Base-by-base conservation (phyloP, 2,113 vertebrate genomes). In the Anser cygnoides region DNA sequence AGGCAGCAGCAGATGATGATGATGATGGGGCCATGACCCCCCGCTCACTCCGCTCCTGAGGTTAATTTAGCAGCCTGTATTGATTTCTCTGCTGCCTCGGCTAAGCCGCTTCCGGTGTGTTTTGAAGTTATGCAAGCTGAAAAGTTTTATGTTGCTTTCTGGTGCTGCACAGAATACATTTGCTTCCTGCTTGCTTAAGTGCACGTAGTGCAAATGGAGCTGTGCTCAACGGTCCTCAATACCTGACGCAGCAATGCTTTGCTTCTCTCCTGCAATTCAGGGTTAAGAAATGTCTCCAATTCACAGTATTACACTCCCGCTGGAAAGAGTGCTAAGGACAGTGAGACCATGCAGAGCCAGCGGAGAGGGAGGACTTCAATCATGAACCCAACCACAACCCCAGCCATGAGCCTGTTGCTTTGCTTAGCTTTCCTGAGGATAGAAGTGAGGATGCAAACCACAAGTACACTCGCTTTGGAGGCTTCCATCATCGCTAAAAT, bases 371-470 rank as follows among this genome's bases (percentile, higher is more conserved):
- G 3, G 49, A 29, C 33, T 66, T 88, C 2, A 85, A 54, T 35
- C 39, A 29, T 4, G 33, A 87, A 16, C 22, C 7, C 57, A 78
- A 57, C 77, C 17, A 59, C 57, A 78, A 13, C 11, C 46, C 23
- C 35, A 75, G 55, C 18, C 41, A 11, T 17, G 13, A 90, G 23
- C 16, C 54, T 20, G 17, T 44, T 52, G 31, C 44, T 76, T 73
- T 52, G 16, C n/a, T 26, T 76, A 74, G 74, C 44, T 73, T 39
- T 41, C 11, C 55, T 15, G 22, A 87, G 87, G 96, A 7, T 29
- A 92, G 96, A 79, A 96, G 92, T 95, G 97, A 97, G 97, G 95
- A 98, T 97, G 93, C 70, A 33, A 97, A 96, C 73, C 94, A 89
- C 89, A 63, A 95, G 83, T 14, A 91, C 86, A 81, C 97, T 49